These are phyloP conservation scores for Macheiramphus alcinus DNA, from an alignment of 2,113 vertebrate species.

Conservation along the genomic window DNA sequence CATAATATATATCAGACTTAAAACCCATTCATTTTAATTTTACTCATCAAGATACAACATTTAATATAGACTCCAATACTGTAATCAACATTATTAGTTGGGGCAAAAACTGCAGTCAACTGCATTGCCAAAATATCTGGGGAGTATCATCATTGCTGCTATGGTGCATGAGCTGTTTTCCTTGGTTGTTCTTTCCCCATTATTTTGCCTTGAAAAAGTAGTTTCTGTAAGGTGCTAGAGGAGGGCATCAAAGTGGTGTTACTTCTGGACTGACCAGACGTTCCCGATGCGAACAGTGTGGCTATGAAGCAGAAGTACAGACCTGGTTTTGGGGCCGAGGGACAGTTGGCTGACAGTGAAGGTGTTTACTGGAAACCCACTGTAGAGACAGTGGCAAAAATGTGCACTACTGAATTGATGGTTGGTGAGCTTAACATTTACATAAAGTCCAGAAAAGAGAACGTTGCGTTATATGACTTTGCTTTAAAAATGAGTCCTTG, in stretches of 20 bases:
- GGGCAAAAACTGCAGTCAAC: neutral
- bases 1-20: no score
- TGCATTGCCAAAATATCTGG: neutral
- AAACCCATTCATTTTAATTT: neutral
- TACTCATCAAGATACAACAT: neutral
- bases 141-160: neutral
- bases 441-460: neutral
- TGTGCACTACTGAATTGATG: accelerated
- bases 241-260: neutral
- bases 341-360: neutral
- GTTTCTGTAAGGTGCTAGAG: neutral
- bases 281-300: neutral
- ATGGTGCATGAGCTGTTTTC: neutral
- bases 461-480: accelerated
- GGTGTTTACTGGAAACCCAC: neutral
- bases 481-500: constrained; percentile 19
- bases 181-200: accelerated
- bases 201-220: neutral
- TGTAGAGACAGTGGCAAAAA: neutral
- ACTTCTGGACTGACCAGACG: neutral
- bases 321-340: neutral
- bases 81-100: neutral
- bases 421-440: neutral
- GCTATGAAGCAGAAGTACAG: neutral
- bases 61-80: neutral